These are phyloP conservation scores for Cremastobaeus sp. DNA, from an alignment of 2,888 invertebrate genomes.

Conservation along the genomic window DNA sequence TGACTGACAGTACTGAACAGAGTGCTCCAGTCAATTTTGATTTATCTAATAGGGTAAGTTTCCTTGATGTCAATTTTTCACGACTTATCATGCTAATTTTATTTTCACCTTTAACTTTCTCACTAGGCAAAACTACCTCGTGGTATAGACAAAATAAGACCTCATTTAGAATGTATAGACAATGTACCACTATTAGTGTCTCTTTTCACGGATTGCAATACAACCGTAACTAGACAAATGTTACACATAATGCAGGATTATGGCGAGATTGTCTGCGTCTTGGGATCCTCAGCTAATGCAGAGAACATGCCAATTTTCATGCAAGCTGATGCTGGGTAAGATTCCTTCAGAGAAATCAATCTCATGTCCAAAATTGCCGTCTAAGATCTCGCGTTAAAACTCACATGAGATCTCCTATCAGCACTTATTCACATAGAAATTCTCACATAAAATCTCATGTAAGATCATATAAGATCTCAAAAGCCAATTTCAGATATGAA, in stretches of 20 bases:
- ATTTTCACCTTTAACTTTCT: neutral
- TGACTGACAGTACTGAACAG: slow-evolving; percentile 94
- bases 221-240: slow-evolving; percentile 95
- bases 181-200: slow-evolving; percentile 98
- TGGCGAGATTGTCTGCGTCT: slow-evolving; percentile 95
- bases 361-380: no score
- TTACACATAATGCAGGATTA: slow-evolving; percentile 96
- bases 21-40: slow-evolving; percentile 95
- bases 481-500: no score
- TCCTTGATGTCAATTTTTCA: slow-evolving; percentile 1
- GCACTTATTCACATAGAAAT: no score
- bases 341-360: no score
- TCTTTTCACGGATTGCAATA: slow-evolving; percentile 97
- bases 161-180: slow-evolving; percentile 96
- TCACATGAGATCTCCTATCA: no score
- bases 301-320: slow-evolving; percentile 95
- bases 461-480: no score
- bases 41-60: slow-evolving; percentile 90
- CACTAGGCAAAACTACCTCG: slow-evolving; percentile 93
- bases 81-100: neutral
- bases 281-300: slow-evolving; percentile 94
- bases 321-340: slow-evolving; percentile 93
- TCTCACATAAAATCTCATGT: no score
- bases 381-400: no score
- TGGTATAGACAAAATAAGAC: slow-evolving; percentile 97